Evolutionary conservation across 2,797 vertebrate genomes (phyloP), one percentile per base, ranked within the genome.

Genomic region (Anguilla pacifica): DNA sequence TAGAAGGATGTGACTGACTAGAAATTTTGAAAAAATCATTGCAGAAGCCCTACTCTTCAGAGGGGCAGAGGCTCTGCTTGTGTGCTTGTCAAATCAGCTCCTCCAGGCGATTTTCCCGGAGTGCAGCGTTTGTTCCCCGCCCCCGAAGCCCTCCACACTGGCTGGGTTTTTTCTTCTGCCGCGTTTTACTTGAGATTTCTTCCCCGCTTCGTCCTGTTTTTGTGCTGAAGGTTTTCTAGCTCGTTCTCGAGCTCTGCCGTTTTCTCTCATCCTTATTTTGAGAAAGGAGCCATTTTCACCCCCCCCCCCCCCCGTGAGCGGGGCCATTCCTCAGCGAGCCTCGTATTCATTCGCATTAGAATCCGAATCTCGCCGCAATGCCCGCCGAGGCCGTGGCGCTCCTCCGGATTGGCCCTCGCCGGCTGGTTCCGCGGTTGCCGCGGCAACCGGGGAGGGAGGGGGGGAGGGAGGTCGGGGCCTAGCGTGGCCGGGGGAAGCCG

Each of bases 351-450:
- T 91, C 83, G 89, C 92, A 91, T 92, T 46, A 22, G 79, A 49
- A 51, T 82, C 79, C 19, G 22, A 61, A 59, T 22, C 25, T 72
- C 7, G 88, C 87, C 86, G 79, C 90, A 81, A 92, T 94, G 93
- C 86, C 89, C 88, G 89, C 89, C 84, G 87, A 88, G 53, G 88
- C 88, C 84, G 89, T 88, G 49, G 86, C 77, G 87, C 90, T 89
- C 28, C 85, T 90, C 89, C 31, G 87, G 90, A 64, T 90, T 53
- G 84, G 88, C 90, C 90, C 86, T 51, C 87, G 90, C 90, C 93
- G 90, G 90, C 89, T 94, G 86, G 0, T 90, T 88, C 87, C 85
- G 28, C 87, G 93, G 95, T 96, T 96, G 93, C 94, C 90, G 90
- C 83, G 92, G 91, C 92, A 94, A 96, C 95, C 88, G 39, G 39